Conservation (phyloP, 2,797 vertebrate genomes). For the Ataeniobius toweri region DNA sequence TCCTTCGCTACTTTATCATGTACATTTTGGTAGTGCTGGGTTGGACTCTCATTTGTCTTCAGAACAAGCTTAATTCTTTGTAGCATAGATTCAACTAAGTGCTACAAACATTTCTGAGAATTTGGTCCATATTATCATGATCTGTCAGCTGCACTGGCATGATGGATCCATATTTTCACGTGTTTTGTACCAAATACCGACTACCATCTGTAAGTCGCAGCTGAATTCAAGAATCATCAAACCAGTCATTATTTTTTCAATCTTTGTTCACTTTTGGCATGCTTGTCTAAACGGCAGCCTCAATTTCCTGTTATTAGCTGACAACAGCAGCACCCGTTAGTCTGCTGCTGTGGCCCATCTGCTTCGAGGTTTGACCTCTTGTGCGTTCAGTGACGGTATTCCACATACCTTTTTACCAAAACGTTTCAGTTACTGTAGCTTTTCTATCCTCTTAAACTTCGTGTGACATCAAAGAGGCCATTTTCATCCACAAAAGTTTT, state of each 20-base stretch:
- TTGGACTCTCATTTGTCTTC: neutral
- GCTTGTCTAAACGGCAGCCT: neutral
- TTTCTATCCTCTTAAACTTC: neutral
- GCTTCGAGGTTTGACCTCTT: neutral
- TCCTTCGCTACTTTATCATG: neutral
- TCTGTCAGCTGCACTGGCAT: neutral
- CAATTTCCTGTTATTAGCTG: neutral
- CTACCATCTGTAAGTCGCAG: neutral
- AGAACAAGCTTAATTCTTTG: neutral
- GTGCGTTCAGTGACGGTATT: neutral
- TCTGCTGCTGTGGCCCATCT: slow-evolving; percentile 7
- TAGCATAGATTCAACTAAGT: neutral
- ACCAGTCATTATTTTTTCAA: neutral
- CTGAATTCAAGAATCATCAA: neutral
- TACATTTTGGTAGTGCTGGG: neutral
- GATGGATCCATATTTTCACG: neutral
- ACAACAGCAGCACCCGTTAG: neutral
- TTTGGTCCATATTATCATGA: neutral
- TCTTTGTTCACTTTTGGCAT: neutral
- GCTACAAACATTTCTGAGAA: neutral
- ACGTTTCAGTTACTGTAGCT: neutral
- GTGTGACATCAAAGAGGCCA: neutral
- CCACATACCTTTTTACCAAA: neutral
- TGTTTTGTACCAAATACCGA: neutral
- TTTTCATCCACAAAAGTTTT: neutral